Base-by-base conservation (phyloP, 2,113 vertebrate genomes). In the Datnioides undecimradiatus region DNA sequence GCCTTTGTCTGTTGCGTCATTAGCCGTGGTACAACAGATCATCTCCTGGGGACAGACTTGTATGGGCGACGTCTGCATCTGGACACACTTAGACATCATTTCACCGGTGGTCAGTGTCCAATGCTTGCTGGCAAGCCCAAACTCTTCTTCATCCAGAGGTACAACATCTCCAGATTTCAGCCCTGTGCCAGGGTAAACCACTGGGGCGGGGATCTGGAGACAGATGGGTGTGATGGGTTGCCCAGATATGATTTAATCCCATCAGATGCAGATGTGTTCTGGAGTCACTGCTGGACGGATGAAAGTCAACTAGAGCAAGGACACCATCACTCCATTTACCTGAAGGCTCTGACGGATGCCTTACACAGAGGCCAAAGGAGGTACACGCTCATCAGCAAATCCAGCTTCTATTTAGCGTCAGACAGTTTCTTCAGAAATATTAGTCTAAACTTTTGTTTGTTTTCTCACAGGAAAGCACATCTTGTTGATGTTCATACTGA, bases 141-240 rank as follows among this genome's bases (percentile, higher is more conserved):
- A 64, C 94, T 99, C 51, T 99, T 99, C 90, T 99, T 99, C 75
- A 95, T 99, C 90, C 97, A 98, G 91, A 96, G 85, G 74, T 99
- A 98, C 33, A 51, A 90, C 13, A 77, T 89, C 9, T 52, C 86
- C 4, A 64, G 72, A 59, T 55, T 72, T 51, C 2, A 76, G 34
- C 11, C 51, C 6, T 8, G 0, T 8, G 19, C 11, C 12, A 49
- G 36, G 46, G 33, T 2, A 12, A 6, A 21, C 0, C n/a, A 78
- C 55, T 13, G 29, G 27, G 85, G 86, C 6, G 87, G 82, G 34
- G 76, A 92, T 10, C 69, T 95, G 45, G 96, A 98, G 88, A 89
- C 94, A 0, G 96, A 98, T 29, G 95, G 93, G 3, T 90, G 83
- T 0, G 9, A 8, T 14, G 33, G 13, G 0, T 9, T 2, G 12